Conservation (phyloP, 2,888 invertebrate genomes). For the Agelastica alni region DNA sequence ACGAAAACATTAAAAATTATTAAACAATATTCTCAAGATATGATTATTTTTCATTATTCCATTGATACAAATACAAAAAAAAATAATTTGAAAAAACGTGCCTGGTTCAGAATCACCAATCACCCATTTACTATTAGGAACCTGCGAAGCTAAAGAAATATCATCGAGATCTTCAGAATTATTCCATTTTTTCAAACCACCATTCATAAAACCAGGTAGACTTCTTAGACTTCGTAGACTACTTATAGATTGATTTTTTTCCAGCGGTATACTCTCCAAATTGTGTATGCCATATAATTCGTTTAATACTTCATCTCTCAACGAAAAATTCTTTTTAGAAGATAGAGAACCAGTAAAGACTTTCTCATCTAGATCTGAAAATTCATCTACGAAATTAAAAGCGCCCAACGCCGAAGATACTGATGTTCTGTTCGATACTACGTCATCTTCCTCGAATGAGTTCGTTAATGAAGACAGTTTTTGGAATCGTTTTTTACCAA, state of each 20-base stretch:
- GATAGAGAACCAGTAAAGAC: constrained; percentile 39
- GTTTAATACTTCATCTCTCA: constrained; percentile 34
- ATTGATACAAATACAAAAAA: constrained; percentile 16
- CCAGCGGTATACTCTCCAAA: constrained; percentile 24
- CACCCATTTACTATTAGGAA: constrained; percentile 46
- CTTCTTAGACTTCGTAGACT: constrained; percentile 48
- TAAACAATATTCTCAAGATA: no score
- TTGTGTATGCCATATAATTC: constrained; percentile 42
- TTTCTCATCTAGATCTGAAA: constrained; percentile 41
- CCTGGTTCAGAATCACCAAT: constrained; percentile 54
- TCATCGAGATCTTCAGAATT: constrained; percentile 49
- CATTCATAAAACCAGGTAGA: constrained; percentile 42
- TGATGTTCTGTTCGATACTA: constrained; percentile 31
- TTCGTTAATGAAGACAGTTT: constrained; percentile 42
- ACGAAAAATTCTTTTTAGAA: constrained; percentile 25
- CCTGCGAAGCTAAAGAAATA: constrained; percentile 41
- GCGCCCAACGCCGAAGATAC: constrained; percentile 37
- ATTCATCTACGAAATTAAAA: constrained; percentile 40
- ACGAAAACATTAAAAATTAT: no score
- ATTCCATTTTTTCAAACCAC: constrained; percentile 49
- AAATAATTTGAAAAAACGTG: constrained; percentile 47
- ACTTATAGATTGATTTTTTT: constrained; percentile 37
- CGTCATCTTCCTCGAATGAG: constrained; percentile 33
- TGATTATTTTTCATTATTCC: no score
- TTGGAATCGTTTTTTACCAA: constrained; percentile 45